Evolutionary conservation across 2,113 vertebrate genomes (phyloP).

Genomic region (Panthera tigris): DNA sequence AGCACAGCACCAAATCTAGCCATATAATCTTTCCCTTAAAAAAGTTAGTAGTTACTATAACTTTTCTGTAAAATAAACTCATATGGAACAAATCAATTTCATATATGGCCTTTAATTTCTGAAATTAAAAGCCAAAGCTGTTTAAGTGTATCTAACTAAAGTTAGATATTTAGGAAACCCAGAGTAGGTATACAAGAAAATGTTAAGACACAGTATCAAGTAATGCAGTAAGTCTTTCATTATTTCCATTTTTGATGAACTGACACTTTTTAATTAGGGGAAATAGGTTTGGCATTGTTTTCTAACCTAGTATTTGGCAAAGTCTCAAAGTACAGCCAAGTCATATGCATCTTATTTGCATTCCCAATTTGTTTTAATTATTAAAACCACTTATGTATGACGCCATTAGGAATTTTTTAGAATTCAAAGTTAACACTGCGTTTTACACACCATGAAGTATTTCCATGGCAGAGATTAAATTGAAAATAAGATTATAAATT

Average conservation of each 20-base stretch:
- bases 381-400: conserved; percentile 34
- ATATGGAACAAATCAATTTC: not conserved
- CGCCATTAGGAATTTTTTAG: not conserved
- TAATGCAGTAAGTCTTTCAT: not conserved
- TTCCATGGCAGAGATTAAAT: conserved; percentile 31
- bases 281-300: not conserved
- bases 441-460: conserved; percentile 27
- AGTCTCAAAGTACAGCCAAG: conserved; percentile 23
- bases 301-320: not conserved
- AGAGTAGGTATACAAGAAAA: conserved; percentile 17
- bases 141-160: not conserved
- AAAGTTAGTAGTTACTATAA: not conserved
- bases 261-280: conserved; percentile 8
- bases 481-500: conserved; percentile 52
- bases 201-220: not conserved
- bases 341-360: conserved; percentile 3
- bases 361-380: conserved; percentile 37
- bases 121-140: conserved; percentile 51
- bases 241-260: conserved; percentile 32
- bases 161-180: not conserved
- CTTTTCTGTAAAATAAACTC: conserved; percentile 38
- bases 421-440: conserved; percentile 50
- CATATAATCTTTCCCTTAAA: conserved; percentile 1
- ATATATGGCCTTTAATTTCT: conserved; percentile 17
- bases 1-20: conserved; percentile 62